Percentiles rank a stretch among this genome's conserved stretches.
These are phyloP conservation scores for Platygyra sinensis DNA, from an alignment of 64 coral and sea anemone genomes.

Conservation along the genomic window DNA sequence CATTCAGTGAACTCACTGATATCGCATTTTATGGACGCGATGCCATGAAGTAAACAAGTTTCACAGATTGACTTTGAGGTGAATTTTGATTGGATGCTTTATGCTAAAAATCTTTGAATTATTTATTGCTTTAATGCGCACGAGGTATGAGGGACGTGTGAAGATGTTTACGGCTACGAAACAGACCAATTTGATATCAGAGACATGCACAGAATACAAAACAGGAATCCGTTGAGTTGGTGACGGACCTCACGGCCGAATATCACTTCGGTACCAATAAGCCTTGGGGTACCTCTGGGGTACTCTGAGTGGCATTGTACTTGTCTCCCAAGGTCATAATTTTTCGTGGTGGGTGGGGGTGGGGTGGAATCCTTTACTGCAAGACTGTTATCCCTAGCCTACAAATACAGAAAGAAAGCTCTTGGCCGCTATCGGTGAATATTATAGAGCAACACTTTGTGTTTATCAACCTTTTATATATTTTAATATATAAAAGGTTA, in stretches of 20 bases:
- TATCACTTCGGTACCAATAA: too few relatives aligned
- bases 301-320: background rate
- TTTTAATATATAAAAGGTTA: too few relatives aligned
- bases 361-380: too few relatives aligned
- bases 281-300: background rate
- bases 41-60: background rate
- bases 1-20: background rate
- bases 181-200: background rate
- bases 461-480: too few relatives aligned
- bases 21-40: background rate
- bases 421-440: too few relatives aligned
- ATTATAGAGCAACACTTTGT: too few relatives aligned
- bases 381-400: background rate
- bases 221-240: background rate
- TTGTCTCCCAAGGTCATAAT: too few relatives aligned
- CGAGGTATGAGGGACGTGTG: background rate
- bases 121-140: background rate
- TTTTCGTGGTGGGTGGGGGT: too few relatives aligned
- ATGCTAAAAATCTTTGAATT: slow-evolving; percentile 1
- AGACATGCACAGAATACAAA: background rate
- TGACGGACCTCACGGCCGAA: too few relatives aligned
- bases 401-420: too few relatives aligned
- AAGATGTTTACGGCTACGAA: background rate
- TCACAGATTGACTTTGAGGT: background rate
- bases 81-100: slow-evolving; percentile 36